Conservation (phyloP, 1,140 invertebrate species). For the Leucophenga varia region DNA sequence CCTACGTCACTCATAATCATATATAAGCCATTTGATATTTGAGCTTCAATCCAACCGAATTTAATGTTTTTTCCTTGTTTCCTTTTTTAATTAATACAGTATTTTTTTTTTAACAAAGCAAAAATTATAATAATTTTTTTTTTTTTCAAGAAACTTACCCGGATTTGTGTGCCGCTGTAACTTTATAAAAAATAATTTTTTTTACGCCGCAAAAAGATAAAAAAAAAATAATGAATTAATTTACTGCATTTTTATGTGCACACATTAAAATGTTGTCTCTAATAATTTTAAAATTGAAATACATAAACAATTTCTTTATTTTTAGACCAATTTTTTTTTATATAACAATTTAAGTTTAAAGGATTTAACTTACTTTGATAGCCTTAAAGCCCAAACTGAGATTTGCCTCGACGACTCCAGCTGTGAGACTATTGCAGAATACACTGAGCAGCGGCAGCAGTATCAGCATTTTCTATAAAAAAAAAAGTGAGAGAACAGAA, state of each 20-base stretch:
- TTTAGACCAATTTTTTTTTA: neutral
- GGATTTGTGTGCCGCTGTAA: constrained; percentile 47
- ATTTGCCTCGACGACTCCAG: constrained; percentile 37
- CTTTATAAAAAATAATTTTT: constrained; percentile 36
- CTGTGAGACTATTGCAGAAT: constrained; percentile 48
- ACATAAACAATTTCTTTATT: too few species aligned
- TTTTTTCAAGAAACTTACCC: constrained; percentile 28
- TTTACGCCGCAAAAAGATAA: constrained; percentile 24
- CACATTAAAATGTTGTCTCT: too few species aligned
- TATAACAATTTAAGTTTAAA: neutral
- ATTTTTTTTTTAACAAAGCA: too few species aligned
- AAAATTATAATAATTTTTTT: too few species aligned
- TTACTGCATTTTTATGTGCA: too few species aligned
- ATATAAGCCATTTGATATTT: too few species aligned
- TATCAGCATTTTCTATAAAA: constrained; percentile 51
- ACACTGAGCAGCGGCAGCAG: constrained; percentile 45
- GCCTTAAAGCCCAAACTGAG: constrained; percentile 50
- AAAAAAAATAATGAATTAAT: too few species aligned
- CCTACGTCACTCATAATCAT: too few species aligned
- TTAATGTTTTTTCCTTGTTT: too few species aligned
- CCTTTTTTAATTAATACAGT: too few species aligned
- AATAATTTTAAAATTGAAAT: too few species aligned
- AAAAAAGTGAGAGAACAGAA: constrained; percentile 9
- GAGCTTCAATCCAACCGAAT: too few species aligned
- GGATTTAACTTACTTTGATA: constrained; percentile 49